Base-by-base conservation (phyloP, 64 coral and sea anemone species). In the Pocillopora verrucosa region DNA sequence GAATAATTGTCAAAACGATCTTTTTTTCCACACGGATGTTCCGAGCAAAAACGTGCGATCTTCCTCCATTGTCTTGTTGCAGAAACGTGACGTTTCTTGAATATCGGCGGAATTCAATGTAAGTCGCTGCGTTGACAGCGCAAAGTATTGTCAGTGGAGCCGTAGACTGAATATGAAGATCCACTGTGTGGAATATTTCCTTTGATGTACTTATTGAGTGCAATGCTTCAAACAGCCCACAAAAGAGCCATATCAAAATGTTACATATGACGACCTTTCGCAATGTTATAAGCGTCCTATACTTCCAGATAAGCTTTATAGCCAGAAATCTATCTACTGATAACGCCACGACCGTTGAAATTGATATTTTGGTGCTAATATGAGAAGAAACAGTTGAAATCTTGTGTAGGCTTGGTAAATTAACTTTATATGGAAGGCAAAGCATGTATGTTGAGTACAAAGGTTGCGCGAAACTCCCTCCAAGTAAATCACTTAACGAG, bases 101-200 rank as follows among this genome's bases (percentile, higher is more conserved):
- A 62, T 95, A 86, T 16, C 85, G 89, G 60, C 90, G 91, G 63
- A 95, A 92, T 57, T 88, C 86, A 2, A 89, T 37, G 77, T 95
- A 95, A 4, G 94, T 92, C 0, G 94, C 94, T 34, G 84, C 19
- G 34, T 83, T 86, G 13, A 79, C 77, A 58, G 73, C 36, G 11
- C 81, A 38, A 4, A 92, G 35, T 6, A 87, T 61, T 0, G 64
- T 34, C 20, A 95, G 16, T 7, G 94, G 94, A 65, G 92, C 26
- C 4, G 94, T 95, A 4, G 94, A 92, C 34, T 95, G 94, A 22
- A 95, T 30, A 61, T 95, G 94, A 22, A 95, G 58, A 56, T 95
- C 94, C 16, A 95, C 60, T 22, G 72, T 58, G 22, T 92, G 87
- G 16, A 95, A 70, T 35, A 86, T 35, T 72, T 86, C 79, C 20